These are phyloP conservation scores for Dione juno DNA, from an alignment of 2,888 invertebrate species.

Conservation along the genomic window DNA sequence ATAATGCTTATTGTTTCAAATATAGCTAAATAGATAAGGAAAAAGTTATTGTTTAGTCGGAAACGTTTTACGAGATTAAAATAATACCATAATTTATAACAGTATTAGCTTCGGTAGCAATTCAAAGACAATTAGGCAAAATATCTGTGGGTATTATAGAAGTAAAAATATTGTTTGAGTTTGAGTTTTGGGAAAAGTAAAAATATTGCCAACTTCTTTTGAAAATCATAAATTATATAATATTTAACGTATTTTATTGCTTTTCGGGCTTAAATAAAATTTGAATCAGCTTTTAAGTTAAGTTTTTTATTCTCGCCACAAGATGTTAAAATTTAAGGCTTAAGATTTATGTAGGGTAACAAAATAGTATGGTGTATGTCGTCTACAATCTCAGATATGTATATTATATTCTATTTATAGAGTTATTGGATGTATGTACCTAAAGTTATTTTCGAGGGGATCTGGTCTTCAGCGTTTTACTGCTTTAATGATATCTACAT, in stretches of 20 bases:
- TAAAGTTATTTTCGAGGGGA: no score
- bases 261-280: background rate
- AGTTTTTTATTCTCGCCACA: background rate
- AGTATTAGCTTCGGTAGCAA: constrained; percentile 30
- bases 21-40: constrained; percentile 1
- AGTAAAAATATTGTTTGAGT: no score
- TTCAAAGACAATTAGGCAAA: constrained; percentile 21
- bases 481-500: no score
- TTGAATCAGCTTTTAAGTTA: background rate
- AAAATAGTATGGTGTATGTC: no score
- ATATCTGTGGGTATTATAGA: background rate
- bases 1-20: constrained; percentile 26
- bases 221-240: background rate
- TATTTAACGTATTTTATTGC: background rate
- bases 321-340: no score
- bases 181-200: no score
- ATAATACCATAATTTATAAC: constrained; percentile 39
- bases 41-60: constrained; percentile 33
- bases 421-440: no score
- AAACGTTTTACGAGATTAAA: constrained; percentile 43
- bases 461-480: no score
- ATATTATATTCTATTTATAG: no score
- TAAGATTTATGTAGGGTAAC: no score
- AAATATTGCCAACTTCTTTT: background rate
- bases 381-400: no score